These are phyloP conservation scores for Argyra leucocephala DNA, from an alignment of 2,888 invertebrate species.

Conservation along the genomic window DNA sequence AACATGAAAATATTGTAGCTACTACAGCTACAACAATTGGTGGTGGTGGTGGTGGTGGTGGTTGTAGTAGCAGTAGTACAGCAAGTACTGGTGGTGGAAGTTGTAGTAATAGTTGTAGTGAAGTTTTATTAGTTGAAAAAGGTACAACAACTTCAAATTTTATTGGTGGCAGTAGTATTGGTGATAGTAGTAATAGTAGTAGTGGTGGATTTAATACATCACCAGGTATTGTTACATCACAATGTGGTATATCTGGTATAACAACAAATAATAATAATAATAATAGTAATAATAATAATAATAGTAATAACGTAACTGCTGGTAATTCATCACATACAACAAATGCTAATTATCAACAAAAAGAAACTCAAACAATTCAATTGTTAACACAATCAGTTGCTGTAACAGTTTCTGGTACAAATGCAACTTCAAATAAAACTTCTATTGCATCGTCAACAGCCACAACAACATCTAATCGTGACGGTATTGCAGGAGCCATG, in stretches of 20 bases:
- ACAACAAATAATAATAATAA: not conserved
- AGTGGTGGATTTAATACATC: conserved; percentile 8
- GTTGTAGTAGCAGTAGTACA: conserved; percentile 13
- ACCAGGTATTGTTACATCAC: conserved; percentile 14
- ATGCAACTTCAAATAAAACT: conserved; percentile 21
- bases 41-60: not conserved
- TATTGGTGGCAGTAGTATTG: not conserved
- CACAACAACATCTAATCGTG: conserved; percentile 23
- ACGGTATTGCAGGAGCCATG: conserved; percentile 28
- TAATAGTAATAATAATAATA: no score
- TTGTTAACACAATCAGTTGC: conserved; percentile 24
- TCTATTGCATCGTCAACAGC: conserved; percentile 19
- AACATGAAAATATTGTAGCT: conserved; percentile 13
- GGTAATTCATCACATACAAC: conserved; percentile 22
- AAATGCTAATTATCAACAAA: conserved; percentile 25
- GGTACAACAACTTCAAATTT: conserved; percentile 13
- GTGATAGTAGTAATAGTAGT: conserved; percentile 9
- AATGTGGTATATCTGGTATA: not conserved
- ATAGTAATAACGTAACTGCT: not conserved
- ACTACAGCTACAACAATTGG: conserved; percentile 18
- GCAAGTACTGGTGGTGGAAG: conserved; percentile 17
- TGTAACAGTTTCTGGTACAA: conserved; percentile 19
- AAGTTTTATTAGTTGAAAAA: conserved; percentile 8
- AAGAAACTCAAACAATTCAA: conserved; percentile 27
- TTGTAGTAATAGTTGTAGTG: conserved; percentile 16